phyloP scores from a whole-genome alignment of 1,140 invertebrate genomes.

The Saxidomus purpurata region DNA sequence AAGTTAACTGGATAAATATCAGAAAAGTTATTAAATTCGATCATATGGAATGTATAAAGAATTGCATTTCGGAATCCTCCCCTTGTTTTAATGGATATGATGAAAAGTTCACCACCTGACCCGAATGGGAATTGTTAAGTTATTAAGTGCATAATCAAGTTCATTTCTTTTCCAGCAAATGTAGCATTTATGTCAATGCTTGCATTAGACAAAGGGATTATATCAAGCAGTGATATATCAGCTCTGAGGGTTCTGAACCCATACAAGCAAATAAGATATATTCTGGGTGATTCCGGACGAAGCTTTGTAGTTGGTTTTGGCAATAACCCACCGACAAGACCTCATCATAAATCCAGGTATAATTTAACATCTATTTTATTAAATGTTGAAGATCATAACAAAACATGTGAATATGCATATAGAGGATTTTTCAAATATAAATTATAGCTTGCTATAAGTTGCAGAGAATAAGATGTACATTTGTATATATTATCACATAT shows the following conservation, averaged over 20 bases:
- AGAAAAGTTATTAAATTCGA: no score
- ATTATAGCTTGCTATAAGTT: neutral
- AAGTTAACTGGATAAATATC: no score
- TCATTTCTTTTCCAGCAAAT: constrained; percentile 61
- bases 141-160: no score
- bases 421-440: no score
- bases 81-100: no score
- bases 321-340: constrained; percentile 87
- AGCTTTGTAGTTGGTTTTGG: constrained; percentile 90
- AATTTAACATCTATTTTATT: no score
- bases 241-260: constrained; percentile 87
- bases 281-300: constrained; percentile 88
- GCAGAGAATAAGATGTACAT: neutral
- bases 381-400: no score
- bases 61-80: no score
- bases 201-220: constrained; percentile 72
- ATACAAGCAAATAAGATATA: constrained; percentile 89
- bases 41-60: no score
- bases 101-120: no score
- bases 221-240: neutral
- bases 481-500: neutral
- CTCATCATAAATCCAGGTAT: constrained; percentile 76
- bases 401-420: no score
- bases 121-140: no score
- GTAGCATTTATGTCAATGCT: constrained; percentile 72